Evolutionary conservation across 2,888 invertebrate genomes (phyloP).

Genomic region (Orthonevra nobilis): DNA sequence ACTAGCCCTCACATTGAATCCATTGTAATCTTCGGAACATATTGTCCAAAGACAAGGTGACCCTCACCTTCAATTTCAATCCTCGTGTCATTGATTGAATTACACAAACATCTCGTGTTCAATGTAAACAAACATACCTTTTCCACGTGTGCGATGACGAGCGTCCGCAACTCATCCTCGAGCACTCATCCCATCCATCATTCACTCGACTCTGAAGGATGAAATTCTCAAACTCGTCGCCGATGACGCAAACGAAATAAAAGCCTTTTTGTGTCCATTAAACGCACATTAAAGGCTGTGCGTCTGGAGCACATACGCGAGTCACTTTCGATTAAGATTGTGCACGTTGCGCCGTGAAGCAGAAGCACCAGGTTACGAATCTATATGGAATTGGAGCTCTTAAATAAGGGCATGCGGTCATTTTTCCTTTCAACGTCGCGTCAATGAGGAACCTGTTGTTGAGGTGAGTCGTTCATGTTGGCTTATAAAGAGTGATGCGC

Average conservation of each 20-base stretch:
- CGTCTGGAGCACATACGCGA: constrained; percentile 17
- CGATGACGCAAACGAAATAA: constrained; percentile 1
- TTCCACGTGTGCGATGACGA: constrained; percentile 8
- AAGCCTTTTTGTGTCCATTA: constrained; percentile 10
- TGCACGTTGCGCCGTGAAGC: constrained; percentile 6
- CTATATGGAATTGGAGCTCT: constrained; percentile 4
- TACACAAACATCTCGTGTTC: constrained; percentile 4
- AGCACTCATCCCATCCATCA: background rate
- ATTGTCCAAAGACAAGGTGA: no score
- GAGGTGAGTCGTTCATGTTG: background rate
- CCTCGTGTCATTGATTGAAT: no score
- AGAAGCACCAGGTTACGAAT: background rate
- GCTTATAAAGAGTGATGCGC: constrained; percentile 44
- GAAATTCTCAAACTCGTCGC: background rate
- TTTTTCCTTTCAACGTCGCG: background rate
- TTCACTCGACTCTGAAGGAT: background rate
- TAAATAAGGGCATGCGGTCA: background rate
- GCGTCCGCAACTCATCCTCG: background rate
- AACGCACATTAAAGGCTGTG: constrained; percentile 35
- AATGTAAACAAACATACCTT: constrained; percentile 27
- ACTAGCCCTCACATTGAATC: no score
- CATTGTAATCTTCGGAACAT: no score
- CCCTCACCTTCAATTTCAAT: no score
- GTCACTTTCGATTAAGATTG: constrained; percentile 30
- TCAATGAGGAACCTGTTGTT: constrained; percentile 1